Conservation (phyloP, 1,140 invertebrate genomes). For the Saccostrea glomerata region DNA sequence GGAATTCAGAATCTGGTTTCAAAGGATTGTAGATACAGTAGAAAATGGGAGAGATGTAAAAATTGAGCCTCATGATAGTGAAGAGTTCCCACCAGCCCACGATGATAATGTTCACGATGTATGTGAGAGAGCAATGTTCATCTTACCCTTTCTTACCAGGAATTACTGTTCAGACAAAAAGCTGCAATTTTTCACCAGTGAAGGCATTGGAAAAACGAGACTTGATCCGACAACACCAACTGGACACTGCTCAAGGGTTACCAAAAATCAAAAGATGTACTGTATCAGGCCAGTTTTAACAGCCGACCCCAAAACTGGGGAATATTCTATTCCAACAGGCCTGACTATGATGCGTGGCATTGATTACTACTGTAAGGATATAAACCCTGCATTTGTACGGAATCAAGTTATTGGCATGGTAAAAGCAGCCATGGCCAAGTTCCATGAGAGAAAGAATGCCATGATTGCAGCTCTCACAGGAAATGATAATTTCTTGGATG, state of each 20-base stretch:
- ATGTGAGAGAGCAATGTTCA: slow-evolving; percentile 14
- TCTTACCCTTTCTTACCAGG: neutral
- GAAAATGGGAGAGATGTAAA: neutral
- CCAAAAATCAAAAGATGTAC: neutral
- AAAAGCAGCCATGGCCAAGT: neutral
- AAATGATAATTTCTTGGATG: neutral
- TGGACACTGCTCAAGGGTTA: neutral
- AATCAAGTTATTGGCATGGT: neutral
- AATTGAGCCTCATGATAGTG: neutral
- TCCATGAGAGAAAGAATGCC: neutral
- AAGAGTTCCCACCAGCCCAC: slow-evolving; percentile 8
- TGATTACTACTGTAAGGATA: neutral
- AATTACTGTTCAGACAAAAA: slow-evolving; percentile 4
- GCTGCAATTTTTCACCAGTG: slow-evolving; percentile 13
- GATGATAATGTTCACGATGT: slow-evolving; percentile 24
- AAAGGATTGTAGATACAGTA: neutral
- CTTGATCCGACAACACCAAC: neutral
- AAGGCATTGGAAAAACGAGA: neutral
- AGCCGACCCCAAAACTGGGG: neutral
- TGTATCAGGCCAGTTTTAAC: neutral
- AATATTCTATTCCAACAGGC: slow-evolving; percentile 9
- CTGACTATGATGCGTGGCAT: slow-evolving; percentile 2
- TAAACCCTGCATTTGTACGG: neutral
- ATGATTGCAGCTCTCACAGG: neutral
- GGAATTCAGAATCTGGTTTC: neutral